Evolutionary conservation across 1,140 invertebrate genomes (phyloP), one percentile per base, ranked within the genome.

Genomic region (Zaprionus nigranus): DNA sequence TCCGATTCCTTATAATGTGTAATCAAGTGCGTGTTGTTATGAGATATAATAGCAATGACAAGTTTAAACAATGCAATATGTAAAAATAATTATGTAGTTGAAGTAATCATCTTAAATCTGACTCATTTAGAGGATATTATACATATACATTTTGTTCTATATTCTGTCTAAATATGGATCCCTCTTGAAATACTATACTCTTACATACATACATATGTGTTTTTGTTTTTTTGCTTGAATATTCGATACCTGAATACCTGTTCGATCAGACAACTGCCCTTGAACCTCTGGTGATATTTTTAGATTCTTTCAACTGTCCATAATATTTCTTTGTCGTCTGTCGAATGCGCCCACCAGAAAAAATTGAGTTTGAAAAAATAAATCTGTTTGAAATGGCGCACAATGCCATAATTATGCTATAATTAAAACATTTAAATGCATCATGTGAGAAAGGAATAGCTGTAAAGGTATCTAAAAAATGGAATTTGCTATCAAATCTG

Each of bases 241-340:
- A 61, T 61, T 24, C 24, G 20, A 34, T 51, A 51, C 13, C 24
- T 30, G 26, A 56, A 61, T 61, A 46, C 59, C 24, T 38, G n/a
- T 58, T 57, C 17, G 24, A 56, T 54, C 53, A 57, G 17, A 28
- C 17, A 26, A 15, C 34, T 66, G 69, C 22, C 54, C 56, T 53
- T 72, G 62, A 72, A 72, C 54, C 59, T 4, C 53, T 12, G 30
- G n/a, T 36, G 51, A 26, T 57, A 64, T 70, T 63, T 63, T 28
- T 71, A 62, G 36, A 17, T 51, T 34, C 28, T 36, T 12, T 26
- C 30, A 17, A 38, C 15, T 13, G 40, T 49, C 6, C 24, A 67
- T 53, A 56, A 40, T 46, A 34, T 79, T 79, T 68, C 67, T 68
- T 66, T 83, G 77, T 73, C 58, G 73, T 82, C 58, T 40, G 12